Percentiles rank a stretch among this genome's conserved stretches.
Evolutionary conservation across 2,113 vertebrate species (phyloP).

Genomic region (Sorex araneus): DNA sequence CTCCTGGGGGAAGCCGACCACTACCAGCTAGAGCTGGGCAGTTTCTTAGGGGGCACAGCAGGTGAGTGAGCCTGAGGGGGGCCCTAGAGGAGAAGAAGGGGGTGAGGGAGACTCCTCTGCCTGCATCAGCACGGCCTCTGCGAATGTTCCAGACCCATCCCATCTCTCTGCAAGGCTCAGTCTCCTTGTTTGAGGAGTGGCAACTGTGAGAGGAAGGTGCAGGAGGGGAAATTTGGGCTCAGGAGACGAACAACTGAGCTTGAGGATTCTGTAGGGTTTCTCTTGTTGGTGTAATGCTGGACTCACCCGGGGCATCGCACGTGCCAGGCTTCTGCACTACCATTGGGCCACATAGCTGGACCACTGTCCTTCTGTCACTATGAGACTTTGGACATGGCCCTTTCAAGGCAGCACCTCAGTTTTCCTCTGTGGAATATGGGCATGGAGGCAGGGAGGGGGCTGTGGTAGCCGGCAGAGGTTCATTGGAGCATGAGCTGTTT

Average conservation of each 20-base stretch:
- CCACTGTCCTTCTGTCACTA: background rate
- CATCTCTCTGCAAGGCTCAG: constrained; percentile 3
- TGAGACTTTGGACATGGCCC: background rate
- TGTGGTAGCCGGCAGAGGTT: background rate
- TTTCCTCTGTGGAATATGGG: background rate
- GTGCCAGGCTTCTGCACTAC: too few species aligned
- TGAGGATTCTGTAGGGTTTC: background rate
- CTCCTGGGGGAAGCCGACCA: constrained; percentile 60
- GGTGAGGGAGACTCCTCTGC: background rate
- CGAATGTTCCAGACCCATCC: background rate
- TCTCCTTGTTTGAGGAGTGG: constrained; percentile 43
- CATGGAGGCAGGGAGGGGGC: background rate
- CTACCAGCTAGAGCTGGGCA: constrained; percentile 67
- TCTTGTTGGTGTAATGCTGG: too few species aligned
- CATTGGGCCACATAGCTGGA: background rate
- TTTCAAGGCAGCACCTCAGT: background rate
- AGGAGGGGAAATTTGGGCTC: background rate
- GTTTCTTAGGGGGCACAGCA: constrained; percentile 67
- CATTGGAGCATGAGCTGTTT: background rate
- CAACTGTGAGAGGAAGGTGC: background rate
- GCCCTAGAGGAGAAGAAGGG: background rate
- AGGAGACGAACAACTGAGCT: background rate
- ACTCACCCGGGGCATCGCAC: background rate
- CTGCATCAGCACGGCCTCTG: background rate
- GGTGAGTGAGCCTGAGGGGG: constrained; percentile 44